Percentiles rank a stretch among this genome's conserved stretches.
Conservation (phyloP, 2,888 invertebrate genomes). For the Cloeon dipterum region DNA sequence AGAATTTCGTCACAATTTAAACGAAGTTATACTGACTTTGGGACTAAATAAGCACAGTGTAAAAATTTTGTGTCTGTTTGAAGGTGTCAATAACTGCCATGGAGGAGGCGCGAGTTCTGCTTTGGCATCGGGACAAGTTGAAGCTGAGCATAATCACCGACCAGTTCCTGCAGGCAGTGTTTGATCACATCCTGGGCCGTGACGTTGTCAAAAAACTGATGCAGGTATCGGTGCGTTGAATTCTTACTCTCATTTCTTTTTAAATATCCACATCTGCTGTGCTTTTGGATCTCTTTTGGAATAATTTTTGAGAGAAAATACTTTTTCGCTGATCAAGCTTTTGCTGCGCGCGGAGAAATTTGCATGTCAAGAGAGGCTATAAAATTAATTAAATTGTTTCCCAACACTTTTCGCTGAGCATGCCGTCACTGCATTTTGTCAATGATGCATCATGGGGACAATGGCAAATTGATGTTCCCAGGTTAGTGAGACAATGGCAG, state of each 20-base stretch:
- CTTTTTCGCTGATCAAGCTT: no score
- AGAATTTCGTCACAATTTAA: not conserved
- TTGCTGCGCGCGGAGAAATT: not conserved
- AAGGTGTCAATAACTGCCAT: slow-evolving; percentile 71
- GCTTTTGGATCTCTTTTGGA: not conserved
- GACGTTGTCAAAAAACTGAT: slow-evolving; percentile 71
- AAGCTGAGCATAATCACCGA: slow-evolving; percentile 64
- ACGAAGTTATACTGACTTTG: no score
- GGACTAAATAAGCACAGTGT: no score
- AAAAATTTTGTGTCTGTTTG: slow-evolving; percentile 10
- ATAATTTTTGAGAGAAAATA: not conserved
- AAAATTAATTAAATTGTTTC: no score
- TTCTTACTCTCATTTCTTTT: not conserved
- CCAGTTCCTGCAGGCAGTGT: slow-evolving; percentile 61
- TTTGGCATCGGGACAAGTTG: slow-evolving; percentile 70
- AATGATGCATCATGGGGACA: not conserved
- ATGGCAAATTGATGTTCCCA: slow-evolving; percentile 13
- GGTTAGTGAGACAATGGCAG: slow-evolving; percentile 62
- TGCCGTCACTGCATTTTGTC: not conserved
- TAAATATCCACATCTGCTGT: not conserved
- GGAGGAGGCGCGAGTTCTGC: slow-evolving; percentile 59
- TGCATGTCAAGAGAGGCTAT: no score
- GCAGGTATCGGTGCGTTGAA: slow-evolving; percentile 32
- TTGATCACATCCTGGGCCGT: slow-evolving; percentile 64
- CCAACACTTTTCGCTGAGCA: no score